Evolutionary conservation across 2,888 invertebrate genomes (phyloP), one percentile per base, ranked within the genome.

Genomic region (Andrena hattorfiana): DNA sequence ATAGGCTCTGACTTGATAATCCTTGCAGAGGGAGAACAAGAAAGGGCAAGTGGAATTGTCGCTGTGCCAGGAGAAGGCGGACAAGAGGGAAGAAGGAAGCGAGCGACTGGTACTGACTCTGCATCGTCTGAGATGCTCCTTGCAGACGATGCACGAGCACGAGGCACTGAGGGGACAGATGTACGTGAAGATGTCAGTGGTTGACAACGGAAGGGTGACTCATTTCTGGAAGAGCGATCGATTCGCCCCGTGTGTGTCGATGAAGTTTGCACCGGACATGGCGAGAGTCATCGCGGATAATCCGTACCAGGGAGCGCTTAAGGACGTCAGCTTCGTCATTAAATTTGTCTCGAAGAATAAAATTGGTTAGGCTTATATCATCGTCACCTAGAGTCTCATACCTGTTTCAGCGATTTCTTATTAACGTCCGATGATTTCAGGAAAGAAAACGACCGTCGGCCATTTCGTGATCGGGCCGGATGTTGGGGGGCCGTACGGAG

Each of bases 141-240:
- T 97, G 78, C 95, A 96, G 91, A 96, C 96, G n/a, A 96, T 97
- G 96, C 96, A 96, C 86, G 96, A 96, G 85, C 96, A 96, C 83
- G 96, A 97, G 91, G 95, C 95, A 88, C 95, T 95, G 85, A 96
- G 96, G 94, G 96, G 96, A 49, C 96, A 96, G 72, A 95, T 97
- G 89, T 97, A 97, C 92, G 95, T 97, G 83, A 97, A 97, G 94
- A 97, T 97, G 78, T 96, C 96, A 0, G 96, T 97, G 81, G 95
- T 96, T 83, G 97, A 97, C 91, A 96, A 96, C 80, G 96, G 96
- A 86, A 89, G 94, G 69, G 94, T 95, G 51, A 94, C 94, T 35
- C 94, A 94, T 76, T 94, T 95, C 84, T 97, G 97, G 97, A 97
- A 97, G 92, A 97, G 97, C 87, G 96, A 96, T 89, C 95, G 95